Evolutionary conservation across 1,140 invertebrate genomes (phyloP), one percentile per base, ranked within the genome.

Genomic region (Drosophila repletoides): DNA sequence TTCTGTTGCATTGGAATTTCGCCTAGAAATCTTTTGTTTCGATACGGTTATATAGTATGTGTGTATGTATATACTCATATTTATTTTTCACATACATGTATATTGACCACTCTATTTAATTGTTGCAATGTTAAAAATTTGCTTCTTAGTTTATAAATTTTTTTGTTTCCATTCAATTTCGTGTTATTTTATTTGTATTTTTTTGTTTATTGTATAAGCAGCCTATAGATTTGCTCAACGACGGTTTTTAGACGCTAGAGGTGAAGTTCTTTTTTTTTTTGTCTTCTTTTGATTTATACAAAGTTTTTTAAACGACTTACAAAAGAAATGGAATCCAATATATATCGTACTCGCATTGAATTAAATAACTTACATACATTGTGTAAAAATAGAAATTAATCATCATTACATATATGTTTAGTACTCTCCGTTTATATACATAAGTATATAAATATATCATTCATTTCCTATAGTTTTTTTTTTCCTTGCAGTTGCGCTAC

Each of bases 201-300:
- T 1, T 45, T 72, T 73, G 79, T 84, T 83, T 83, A 86, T 84
- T 86, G 72, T 80, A 73, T 66, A 86, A 87, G 80, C 80, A 80
- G 75, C 80, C 80, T 86, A 68, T 69, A 80, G 63, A 71, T 59
- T 71, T 66, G 52, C 61, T 65, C 60, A 58, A 65, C 67, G 80
- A 77, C 79, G 68, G 68, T 79, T 71, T 72, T 81, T 60, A 83
- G 79, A 86, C 80, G 76, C 75, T 72, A 80, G 64, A 79, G 74
- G 59, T 80, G 56, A 56, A 60, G 55, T 77, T 63, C 60, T 67
- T 66, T 63, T 63, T 67, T 66, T 34, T 45, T 15, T 58, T 74
- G 12, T 63, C 48, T 63, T 74, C 38, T 72, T 86, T 86, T 84
- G 66, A 67, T 84, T 77, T 68, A 24, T 79, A 48, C 72, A 77